These are phyloP conservation scores for Harlomillsia oculata DNA, from an alignment of 1,140 invertebrate species.

Conservation along the genomic window DNA sequence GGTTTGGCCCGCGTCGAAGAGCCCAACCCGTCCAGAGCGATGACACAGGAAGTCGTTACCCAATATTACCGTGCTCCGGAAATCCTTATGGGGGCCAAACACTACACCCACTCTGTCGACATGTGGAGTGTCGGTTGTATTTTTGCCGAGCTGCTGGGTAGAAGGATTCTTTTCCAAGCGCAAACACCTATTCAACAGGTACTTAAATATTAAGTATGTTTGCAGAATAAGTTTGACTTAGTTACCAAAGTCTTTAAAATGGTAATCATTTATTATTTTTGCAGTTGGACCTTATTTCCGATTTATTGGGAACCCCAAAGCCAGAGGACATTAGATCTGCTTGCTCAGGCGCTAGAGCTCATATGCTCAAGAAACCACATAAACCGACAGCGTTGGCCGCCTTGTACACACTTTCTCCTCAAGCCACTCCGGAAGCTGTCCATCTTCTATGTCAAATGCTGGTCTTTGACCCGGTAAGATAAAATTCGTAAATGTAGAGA, in stretches of 20 bases:
- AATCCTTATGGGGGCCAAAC: conserved; percentile 93
- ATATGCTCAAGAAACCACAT: conserved; percentile 78
- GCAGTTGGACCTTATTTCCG: conserved; percentile 90
- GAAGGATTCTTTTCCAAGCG: conserved; percentile 94
- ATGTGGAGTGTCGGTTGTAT: conserved; percentile 99
- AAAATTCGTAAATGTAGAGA: not conserved
- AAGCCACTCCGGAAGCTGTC: conserved; percentile 93
- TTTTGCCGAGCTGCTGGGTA: conserved; percentile 88
- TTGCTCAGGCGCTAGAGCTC: conserved; percentile 86
- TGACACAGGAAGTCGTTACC: conserved; percentile 98
- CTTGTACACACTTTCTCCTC: conserved; percentile 79
- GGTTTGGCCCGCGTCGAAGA: conserved; percentile 90
- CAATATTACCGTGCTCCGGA: conserved; percentile 99
- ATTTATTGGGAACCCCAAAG: conserved; percentile 91
- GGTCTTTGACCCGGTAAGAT: conserved; percentile 86
- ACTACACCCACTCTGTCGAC: conserved; percentile 93
- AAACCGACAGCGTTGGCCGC: conserved; percentile 81
- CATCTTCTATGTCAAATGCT: conserved; percentile 97
- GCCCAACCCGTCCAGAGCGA: conserved; percentile 78
- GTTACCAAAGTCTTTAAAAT: too few species aligned
- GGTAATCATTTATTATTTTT: too few species aligned
- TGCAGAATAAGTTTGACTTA: not conserved
- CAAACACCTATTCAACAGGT: conserved; percentile 89
- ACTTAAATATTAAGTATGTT: conserved; percentile 17
- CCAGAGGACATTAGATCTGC: conserved; percentile 91